phyloP scores from a whole-genome alignment of 2,797 vertebrate species.

The Pelobates cultripes region DNA sequence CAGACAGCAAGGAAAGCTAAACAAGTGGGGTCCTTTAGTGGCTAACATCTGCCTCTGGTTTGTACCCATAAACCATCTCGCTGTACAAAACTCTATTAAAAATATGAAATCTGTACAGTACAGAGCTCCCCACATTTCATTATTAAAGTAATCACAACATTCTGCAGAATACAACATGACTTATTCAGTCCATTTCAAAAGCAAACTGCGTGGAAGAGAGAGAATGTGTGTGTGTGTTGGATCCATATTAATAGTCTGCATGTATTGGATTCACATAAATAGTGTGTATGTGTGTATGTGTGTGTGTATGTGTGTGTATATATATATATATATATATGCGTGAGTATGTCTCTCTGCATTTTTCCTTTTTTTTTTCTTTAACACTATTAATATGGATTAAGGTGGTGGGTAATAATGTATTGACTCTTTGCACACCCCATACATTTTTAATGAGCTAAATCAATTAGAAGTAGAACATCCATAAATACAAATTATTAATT shows the following conservation, averaged over 20 bases:
- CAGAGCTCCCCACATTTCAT: neutral
- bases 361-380: neutral
- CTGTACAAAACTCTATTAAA: neutral
- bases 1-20: conserved; percentile 34
- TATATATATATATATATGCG: too few relatives aligned
- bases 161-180: neutral
- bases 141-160: neutral
- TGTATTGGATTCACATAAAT: too few relatives aligned
- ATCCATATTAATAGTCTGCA: too few relatives aligned
- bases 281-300: too few relatives aligned
- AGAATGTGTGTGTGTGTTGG: too few relatives aligned
- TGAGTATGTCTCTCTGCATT: too few relatives aligned
- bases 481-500: neutral
- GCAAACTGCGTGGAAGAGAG: too few relatives aligned
- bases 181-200: neutral
- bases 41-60: conserved; percentile 34
- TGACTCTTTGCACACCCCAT: neutral
- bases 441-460: neutral
- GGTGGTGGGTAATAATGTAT: neutral
- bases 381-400: neutral
- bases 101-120: neutral
- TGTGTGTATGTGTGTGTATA: too few relatives aligned
- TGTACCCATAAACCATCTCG: conserved; percentile 17
- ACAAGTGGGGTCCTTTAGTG: conserved; percentile 31
- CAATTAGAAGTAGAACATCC: neutral